Evolutionary conservation across 2,888 invertebrate species (phyloP).

Genomic region (Zelleria hepariella): DNA sequence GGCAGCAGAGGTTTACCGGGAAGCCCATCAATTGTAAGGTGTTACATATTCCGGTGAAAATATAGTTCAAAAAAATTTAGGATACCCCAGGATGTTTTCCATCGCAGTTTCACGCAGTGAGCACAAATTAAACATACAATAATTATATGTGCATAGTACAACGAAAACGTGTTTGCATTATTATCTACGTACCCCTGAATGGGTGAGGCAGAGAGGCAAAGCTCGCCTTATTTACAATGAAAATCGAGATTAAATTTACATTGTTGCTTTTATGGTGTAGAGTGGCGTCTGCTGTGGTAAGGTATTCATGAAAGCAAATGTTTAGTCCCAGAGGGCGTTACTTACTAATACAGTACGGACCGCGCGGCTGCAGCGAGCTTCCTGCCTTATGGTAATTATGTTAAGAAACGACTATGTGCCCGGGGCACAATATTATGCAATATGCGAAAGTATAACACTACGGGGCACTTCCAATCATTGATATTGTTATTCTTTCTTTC

Average conservation of each 20-base stretch:
- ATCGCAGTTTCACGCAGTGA: too few species aligned
- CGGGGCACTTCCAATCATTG: neutral
- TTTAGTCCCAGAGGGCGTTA: constrained; percentile 45
- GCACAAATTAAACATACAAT: neutral
- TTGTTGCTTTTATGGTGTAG: constrained; percentile 49
- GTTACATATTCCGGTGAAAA: too few species aligned
- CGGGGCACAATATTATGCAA: neutral
- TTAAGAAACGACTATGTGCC: neutral
- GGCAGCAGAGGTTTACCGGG: too few species aligned
- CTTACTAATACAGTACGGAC: constrained; percentile 20
- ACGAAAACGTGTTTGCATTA: constrained; percentile 6
- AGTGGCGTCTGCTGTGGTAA: constrained; percentile 54
- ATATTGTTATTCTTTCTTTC: neutral
- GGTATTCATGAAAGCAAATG: constrained; percentile 65
- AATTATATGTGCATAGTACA: neutral
- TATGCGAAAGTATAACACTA: neutral
- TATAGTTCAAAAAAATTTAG: too few species aligned
- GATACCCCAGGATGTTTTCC: too few species aligned
- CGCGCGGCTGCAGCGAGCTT: constrained; percentile 33
- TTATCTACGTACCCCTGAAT: neutral
- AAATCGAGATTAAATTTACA: constrained; percentile 63
- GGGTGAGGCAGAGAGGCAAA: constrained; percentile 21
- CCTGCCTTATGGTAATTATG: constrained; percentile 62
- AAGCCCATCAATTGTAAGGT: too few species aligned
- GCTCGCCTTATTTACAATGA: constrained; percentile 39